These are phyloP conservation scores for Crocodylus rhombifer DNA, from an alignment of 2,797 vertebrate genomes.

Conservation along the genomic window DNA sequence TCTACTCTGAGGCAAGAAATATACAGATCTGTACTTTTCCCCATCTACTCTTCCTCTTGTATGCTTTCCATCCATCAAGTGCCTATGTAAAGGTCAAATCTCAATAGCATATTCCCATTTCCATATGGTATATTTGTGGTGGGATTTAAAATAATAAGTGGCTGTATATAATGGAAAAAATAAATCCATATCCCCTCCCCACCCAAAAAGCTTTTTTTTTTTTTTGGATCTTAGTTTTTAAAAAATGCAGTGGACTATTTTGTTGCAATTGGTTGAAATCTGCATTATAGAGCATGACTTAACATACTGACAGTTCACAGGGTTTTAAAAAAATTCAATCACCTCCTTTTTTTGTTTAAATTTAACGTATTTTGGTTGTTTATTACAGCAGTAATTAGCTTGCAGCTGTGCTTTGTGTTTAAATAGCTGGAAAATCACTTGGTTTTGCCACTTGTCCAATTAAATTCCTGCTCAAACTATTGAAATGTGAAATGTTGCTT, in stretches of 20 bases:
- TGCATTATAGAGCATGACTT: background rate
- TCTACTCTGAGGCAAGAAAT: background rate
- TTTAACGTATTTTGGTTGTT: conserved; percentile 63
- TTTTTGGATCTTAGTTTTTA: background rate
- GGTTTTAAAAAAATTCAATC: background rate
- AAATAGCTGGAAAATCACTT: conserved; percentile 79
- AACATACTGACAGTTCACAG: background rate
- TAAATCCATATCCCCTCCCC: background rate
- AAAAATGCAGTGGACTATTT: background rate
- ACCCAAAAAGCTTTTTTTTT: background rate
- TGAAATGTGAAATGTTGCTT: conserved; percentile 55
- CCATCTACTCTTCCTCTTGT: background rate
- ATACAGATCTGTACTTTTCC: background rate
- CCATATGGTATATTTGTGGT: background rate
- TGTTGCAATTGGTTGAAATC: background rate
- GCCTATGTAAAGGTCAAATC: background rate
- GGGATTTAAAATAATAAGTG: conserved; percentile 2
- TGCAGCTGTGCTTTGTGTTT: conserved; percentile 74
- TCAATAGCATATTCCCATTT: background rate
- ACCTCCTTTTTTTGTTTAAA: conserved; percentile 32
- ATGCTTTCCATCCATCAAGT: background rate
- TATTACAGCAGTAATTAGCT: conserved; percentile 64
- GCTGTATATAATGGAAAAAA: background rate
- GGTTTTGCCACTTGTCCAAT: conserved; percentile 67
- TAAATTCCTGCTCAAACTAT: conserved; percentile 54